phyloP scores from a whole-genome alignment of 1,140 invertebrate species.

The Antheraea pernyi region DNA sequence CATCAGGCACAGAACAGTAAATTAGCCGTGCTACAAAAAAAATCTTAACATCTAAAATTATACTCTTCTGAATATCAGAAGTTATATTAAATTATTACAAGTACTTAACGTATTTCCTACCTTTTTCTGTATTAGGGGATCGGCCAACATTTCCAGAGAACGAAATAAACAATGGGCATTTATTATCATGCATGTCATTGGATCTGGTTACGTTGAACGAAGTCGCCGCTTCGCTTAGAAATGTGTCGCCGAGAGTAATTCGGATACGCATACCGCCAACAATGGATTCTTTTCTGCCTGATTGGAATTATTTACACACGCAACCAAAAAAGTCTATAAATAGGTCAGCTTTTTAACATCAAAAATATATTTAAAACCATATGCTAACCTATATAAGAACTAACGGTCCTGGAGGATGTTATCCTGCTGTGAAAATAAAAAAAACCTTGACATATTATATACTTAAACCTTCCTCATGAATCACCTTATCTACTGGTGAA shows the following conservation, averaged over 20 bases:
- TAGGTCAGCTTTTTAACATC: neutral
- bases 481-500: no score
- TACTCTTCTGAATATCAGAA: no score
- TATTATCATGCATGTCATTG: conserved; percentile 41
- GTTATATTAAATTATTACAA: no score
- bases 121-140: conserved; percentile 23
- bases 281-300: conserved; percentile 30
- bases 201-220: conserved; percentile 33
- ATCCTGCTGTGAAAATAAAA: no score
- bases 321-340: neutral
- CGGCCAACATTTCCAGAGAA: conserved; percentile 28
- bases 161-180: conserved; percentile 38
- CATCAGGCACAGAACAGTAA: no score
- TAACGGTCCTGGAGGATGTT: no score
- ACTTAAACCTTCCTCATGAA: no score
- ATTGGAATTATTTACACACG: conserved; percentile 24
- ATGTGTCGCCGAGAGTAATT: conserved; percentile 27
- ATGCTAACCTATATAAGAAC: no score
- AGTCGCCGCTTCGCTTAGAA: conserved; percentile 25
- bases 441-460: no score
- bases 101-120: no score
- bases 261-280: conserved; percentile 29
- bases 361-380: neutral
- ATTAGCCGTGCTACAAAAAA: no score
- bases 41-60: no score